phyloP scores from a whole-genome alignment of 2,113 vertebrate species.

The Dipodomys merriami region DNA sequence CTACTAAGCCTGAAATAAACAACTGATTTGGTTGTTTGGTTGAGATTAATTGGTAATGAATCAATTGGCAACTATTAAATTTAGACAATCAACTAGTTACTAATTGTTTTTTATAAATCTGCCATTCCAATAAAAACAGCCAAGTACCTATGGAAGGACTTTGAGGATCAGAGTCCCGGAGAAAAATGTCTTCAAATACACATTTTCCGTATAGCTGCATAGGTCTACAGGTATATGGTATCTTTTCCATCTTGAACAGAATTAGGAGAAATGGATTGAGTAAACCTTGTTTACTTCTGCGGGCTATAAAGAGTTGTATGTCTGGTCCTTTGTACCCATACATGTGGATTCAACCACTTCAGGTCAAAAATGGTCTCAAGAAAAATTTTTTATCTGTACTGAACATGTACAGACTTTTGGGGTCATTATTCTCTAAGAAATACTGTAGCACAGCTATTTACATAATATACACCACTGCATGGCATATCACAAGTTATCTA shows the following conservation, averaged over 20 bases:
- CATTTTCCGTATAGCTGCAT: constrained; percentile 8
- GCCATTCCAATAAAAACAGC: constrained; percentile 10
- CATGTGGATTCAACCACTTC: background rate
- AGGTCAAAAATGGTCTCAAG: background rate
- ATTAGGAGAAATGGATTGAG: background rate
- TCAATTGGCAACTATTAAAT: constrained; percentile 53
- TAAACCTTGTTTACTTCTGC: background rate
- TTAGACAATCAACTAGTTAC: constrained; percentile 53
- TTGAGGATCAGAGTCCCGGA: background rate
- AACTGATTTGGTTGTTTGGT: constrained; percentile 61
- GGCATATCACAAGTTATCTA: background rate
- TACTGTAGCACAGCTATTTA: background rate
- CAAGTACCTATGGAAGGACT: background rate
- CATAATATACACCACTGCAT: background rate
- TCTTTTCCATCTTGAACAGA: background rate
- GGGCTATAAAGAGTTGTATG: background rate
- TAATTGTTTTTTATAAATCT: constrained; percentile 49
- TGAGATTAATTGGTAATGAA: constrained; percentile 66
- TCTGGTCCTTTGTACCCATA: background rate
- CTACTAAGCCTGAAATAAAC: constrained; percentile 62
- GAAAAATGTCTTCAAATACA: background rate
- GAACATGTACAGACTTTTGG: background rate
- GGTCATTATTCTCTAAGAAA: background rate
- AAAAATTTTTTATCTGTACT: background rate
- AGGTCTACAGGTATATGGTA: background rate